phyloP scores from a whole-genome alignment of 1,140 invertebrate species.

The Procambarus clarkii region DNA sequence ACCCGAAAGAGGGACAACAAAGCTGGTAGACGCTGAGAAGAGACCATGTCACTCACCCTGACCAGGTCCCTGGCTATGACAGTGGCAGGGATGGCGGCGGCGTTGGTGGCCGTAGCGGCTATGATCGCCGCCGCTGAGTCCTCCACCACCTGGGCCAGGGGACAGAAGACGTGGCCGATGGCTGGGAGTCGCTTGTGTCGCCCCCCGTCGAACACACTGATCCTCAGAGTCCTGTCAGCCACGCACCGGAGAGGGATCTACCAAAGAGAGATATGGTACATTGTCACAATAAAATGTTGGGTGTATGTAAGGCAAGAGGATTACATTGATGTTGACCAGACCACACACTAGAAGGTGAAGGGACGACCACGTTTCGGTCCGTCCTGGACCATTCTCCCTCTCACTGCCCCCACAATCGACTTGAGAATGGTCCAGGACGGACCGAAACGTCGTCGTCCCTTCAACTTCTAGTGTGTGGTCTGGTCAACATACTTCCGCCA shows the following conservation, averaged over 20 bases:
- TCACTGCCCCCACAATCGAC: no score
- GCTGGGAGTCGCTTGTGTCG: conserved; percentile 50
- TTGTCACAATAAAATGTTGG: no score
- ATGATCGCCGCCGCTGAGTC: conserved; percentile 20
- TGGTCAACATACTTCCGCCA: no score
- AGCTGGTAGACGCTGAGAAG: neutral
- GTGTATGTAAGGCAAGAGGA: no score
- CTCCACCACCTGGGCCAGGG: conserved; percentile 39
- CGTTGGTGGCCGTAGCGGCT: conserved; percentile 5
- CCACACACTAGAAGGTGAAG: no score
- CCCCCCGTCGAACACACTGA: conserved; percentile 60
- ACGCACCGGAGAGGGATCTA: conserved; percentile 61
- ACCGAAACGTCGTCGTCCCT: no score
- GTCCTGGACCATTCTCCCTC: no score
- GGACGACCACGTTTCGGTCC: no score
- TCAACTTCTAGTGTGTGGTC: no score
- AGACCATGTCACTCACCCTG: neutral
- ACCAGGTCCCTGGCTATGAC: conserved; percentile 44
- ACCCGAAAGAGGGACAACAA: neutral
- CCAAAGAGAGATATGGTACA: neutral
- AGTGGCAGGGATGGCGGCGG: conserved; percentile 12
- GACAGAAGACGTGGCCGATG: conserved; percentile 54
- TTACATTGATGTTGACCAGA: no score
- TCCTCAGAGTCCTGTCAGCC: conserved; percentile 43
- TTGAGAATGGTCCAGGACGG: no score